Evolutionary conservation across 2,113 vertebrate species (phyloP).

Genomic region (Dermatemys mawii): DNA sequence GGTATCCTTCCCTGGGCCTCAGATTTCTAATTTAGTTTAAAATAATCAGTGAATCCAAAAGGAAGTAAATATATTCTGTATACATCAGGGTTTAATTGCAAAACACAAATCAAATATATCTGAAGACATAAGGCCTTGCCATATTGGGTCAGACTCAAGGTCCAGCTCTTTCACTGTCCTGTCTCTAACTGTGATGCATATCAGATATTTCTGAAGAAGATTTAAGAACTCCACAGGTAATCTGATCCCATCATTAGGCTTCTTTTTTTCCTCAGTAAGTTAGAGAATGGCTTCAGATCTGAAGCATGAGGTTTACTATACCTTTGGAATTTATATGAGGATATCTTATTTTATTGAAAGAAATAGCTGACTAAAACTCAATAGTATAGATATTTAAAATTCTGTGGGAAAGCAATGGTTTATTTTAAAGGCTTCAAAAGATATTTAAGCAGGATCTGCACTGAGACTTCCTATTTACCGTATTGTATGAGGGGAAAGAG

Average conservation of each 20-base stretch:
- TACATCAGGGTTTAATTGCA: not conserved
- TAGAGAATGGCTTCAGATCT: not conserved
- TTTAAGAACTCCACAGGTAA: not conserved
- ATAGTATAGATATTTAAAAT: not conserved
- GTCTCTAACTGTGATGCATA: not conserved
- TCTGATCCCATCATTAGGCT: not conserved
- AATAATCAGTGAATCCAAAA: not conserved
- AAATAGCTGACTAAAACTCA: not conserved
- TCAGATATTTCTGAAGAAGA: not conserved
- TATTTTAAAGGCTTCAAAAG: not conserved
- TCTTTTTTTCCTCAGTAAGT: not conserved
- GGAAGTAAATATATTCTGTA: not conserved
- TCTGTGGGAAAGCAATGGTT: not conserved
- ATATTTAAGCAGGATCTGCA: not conserved
- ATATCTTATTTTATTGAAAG: not conserved
- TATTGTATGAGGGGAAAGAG: rapidly evolving
- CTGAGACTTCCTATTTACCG: not conserved
- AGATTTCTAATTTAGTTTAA: not conserved
- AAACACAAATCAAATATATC: not conserved
- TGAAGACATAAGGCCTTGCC: not conserved
- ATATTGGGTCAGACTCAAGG: not conserved
- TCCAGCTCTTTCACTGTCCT: not conserved
- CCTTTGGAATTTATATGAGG: not conserved
- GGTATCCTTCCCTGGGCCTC: not conserved
- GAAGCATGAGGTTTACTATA: not conserved